These are phyloP conservation scores for Odontocolon sp. DNA, from an alignment of 2,888 invertebrate species.

Conservation along the genomic window DNA sequence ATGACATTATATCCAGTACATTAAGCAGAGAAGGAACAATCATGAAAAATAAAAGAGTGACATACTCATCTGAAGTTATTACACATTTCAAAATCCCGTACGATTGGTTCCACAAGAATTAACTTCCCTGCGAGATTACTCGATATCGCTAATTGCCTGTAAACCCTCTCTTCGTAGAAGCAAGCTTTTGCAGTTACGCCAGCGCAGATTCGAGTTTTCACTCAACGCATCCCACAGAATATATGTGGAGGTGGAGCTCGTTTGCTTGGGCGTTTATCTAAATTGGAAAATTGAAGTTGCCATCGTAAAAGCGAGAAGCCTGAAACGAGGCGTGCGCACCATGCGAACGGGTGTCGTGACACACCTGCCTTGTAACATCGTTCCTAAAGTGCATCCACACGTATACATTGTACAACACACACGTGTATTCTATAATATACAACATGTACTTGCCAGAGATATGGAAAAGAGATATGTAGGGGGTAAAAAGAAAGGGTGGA, in stretches of 20 bases:
- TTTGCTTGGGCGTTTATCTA: constrained; percentile 66
- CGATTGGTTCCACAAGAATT: constrained; percentile 40
- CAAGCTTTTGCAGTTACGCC: constrained; percentile 4
- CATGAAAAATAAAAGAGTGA: not conserved
- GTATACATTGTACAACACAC: not conserved
- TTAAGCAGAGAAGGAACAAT: not conserved
- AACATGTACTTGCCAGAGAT: no score
- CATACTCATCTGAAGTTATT: constrained; percentile 7
- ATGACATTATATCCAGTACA: not conserved
- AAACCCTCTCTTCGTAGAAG: constrained; percentile 14
- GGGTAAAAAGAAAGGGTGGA: no score
- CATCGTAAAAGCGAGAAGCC: constrained; percentile 58
- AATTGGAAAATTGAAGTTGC: constrained; percentile 66
- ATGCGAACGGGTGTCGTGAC: constrained; percentile 12
- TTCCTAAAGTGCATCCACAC: not conserved
- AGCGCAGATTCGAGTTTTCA: constrained; percentile 37
- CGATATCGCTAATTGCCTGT: constrained; percentile 55
- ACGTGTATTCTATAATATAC: not conserved
- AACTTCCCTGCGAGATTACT: constrained; percentile 40
- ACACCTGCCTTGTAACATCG: constrained; percentile 19
- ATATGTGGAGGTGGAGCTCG: not conserved
- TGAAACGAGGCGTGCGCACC: not conserved
- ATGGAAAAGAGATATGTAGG: no score
- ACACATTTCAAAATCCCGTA: constrained; percentile 12
- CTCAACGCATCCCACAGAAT: not conserved